Conservation (phyloP, 2,797 vertebrate genomes). For the Orientallactaga sibirica region DNA sequence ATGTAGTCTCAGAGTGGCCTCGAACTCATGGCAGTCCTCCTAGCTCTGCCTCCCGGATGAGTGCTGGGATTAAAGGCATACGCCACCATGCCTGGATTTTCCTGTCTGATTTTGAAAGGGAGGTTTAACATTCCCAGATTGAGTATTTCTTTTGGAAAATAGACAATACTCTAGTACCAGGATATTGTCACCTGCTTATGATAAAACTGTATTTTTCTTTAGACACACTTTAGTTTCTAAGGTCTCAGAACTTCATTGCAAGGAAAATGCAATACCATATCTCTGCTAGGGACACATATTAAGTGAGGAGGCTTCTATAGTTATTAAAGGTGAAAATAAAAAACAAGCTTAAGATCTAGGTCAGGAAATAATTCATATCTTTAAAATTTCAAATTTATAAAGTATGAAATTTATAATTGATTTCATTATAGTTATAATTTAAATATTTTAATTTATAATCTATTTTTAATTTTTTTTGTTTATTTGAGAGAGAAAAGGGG, state of each 20-base stretch:
- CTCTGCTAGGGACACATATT: background rate
- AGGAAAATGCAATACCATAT: background rate
- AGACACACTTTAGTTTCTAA: background rate
- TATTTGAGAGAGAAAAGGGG: background rate
- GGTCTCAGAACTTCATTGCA: slow-evolving; percentile 37
- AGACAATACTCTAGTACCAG: background rate
- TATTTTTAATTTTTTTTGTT: slow-evolving; percentile 4
- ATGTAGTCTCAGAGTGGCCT: no score
- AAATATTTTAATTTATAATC: background rate
- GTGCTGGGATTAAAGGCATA: no score
- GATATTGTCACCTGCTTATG: background rate
- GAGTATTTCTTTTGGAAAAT: slow-evolving; percentile 5
- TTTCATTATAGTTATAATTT: background rate
- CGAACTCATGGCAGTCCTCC: no score
- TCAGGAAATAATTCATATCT: background rate
- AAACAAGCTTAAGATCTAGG: background rate
- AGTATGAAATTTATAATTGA: background rate
- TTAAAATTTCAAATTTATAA: slow-evolving; percentile 25
- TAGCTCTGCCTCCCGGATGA: no score
- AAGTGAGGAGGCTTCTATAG: background rate
- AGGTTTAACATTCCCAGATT: slow-evolving; percentile 12
- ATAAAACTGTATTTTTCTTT: slow-evolving; percentile 18
- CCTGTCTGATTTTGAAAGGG: slow-evolving; percentile 48
- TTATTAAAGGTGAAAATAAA: slow-evolving; percentile 11
- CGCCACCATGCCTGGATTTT: no score